Percentiles rank a stretch among this genome's conserved stretches.
Conservation (phyloP, 92 coral and sea anemone genomes). For the Epizoanthus stellaris region DNA sequence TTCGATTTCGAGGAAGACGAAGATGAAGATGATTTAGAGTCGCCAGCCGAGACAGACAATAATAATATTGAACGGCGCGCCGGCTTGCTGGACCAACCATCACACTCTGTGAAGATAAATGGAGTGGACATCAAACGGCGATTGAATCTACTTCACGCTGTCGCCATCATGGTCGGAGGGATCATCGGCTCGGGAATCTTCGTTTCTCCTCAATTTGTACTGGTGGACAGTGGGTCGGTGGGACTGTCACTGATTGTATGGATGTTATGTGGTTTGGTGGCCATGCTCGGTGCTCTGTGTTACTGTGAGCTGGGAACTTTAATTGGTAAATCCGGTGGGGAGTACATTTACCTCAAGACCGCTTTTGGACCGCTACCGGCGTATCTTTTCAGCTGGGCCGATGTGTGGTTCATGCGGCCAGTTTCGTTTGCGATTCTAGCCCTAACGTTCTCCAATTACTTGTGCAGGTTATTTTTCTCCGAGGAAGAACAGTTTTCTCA, state of each 20-base stretch:
- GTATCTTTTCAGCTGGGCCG: slow-evolving; percentile 76
- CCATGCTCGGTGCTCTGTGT: slow-evolving; percentile 72
- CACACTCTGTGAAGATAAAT: not conserved
- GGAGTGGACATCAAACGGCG: slow-evolving; percentile 57
- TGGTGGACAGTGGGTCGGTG: slow-evolving; percentile 71
- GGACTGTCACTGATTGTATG: slow-evolving; percentile 73
- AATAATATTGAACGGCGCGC: slow-evolving; percentile 5
- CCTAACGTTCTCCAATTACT: slow-evolving; percentile 68
- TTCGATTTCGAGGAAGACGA: not conserved
- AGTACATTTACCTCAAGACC: slow-evolving; percentile 70
- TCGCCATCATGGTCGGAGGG: slow-evolving; percentile 69
- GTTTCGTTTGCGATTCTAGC: slow-evolving; percentile 73
- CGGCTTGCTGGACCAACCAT: not conserved
- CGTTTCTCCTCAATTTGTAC: slow-evolving; percentile 71
- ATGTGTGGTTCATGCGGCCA: slow-evolving; percentile 72
- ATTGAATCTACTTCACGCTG: slow-evolving; percentile 62
- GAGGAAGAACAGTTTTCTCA: slow-evolving; percentile 17
- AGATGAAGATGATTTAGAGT: not conserved
- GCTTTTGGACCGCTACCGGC: slow-evolving; percentile 76
- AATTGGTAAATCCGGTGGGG: slow-evolving; percentile 79
- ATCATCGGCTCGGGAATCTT: slow-evolving; percentile 83
- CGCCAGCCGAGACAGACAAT: not conserved
- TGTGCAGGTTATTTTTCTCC: slow-evolving; percentile 53
- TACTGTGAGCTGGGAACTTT: slow-evolving; percentile 83
- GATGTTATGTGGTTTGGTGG: slow-evolving; percentile 67